Conservation (phyloP, 2,888 invertebrate genomes). For the Trichopria drosophilae region DNA sequence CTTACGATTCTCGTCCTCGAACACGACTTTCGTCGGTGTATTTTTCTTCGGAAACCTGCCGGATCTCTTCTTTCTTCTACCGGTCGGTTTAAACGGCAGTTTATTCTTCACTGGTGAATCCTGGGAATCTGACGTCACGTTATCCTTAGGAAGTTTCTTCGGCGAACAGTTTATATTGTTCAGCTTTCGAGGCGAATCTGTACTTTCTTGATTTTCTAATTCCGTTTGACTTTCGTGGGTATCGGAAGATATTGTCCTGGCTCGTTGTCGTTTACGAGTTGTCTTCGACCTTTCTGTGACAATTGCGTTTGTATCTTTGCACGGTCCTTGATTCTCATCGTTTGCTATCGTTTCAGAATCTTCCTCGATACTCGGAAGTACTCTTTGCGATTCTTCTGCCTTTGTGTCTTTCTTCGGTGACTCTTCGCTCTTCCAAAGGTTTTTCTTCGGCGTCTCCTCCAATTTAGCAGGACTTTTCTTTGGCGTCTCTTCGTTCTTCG, state of each 20-base stretch:
- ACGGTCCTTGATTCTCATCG: slow-evolving; percentile 25
- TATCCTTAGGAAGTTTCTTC: slow-evolving; percentile 12
- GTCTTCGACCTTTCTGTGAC: neutral
- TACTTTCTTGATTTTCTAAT: slow-evolving; percentile 15
- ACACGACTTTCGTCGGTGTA: slow-evolving; percentile 37
- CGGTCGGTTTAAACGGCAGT: neutral
- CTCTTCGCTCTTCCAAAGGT: neutral
- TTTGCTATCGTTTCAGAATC: slow-evolving; percentile 28
- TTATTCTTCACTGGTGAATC: too few species aligned
- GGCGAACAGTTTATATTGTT: slow-evolving; percentile 6
- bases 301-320: slow-evolving; percentile 17
- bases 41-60: slow-evolving; percentile 23
- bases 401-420: neutral
- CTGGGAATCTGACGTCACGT: slow-evolving; percentile 5
- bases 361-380: slow-evolving; percentile 18
- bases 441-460: slow-evolving; percentile 22
- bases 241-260: slow-evolving; percentile 30
- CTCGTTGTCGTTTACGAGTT: slow-evolving; percentile 39
- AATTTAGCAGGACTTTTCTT: slow-evolving; percentile 32
- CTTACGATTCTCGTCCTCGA: slow-evolving; percentile 47
- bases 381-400: neutral
- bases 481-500: slow-evolving; percentile 35
- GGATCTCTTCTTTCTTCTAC: slow-evolving; percentile 5
- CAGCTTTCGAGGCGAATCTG: too few species aligned
- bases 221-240: slow-evolving; percentile 12